Base-by-base conservation (phyloP, 1,140 invertebrate species). In the Popillia japonica region DNA sequence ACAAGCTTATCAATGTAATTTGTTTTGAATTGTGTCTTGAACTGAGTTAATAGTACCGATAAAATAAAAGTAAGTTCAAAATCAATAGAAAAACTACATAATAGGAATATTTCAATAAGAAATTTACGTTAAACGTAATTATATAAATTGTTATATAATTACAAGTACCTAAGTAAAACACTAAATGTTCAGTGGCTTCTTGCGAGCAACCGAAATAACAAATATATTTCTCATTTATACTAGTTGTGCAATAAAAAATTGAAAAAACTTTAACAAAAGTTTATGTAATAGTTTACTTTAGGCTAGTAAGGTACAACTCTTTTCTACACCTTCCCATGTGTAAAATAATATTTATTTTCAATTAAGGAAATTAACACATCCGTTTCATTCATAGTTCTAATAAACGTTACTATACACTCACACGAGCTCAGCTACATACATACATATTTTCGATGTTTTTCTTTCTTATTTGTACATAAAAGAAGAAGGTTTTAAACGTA, bases 281-380 rank as follows among this genome's bases (percentile, higher is more conserved):
- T 55, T 55, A 55, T 55, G 14, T 55, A 55, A 55, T 55, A 55
- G 17, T 55, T 55, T 17, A 55, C 48, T 17, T 14, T 17, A 55
- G 17, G 2, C 17, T 55, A n/a, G 17, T 55, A 48, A 48, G 0
- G 48, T 55, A 55, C n/a, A 34, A 34, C 27, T 34, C 27, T 34
- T 4, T 34, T 3, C 48, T 55, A n/a, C 17, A 55, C 11, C 14
- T 55, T 55, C 48, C 48, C n/a, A 17, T 68, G 22, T 68, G 61
- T 68, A 17, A 68, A 68, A 68, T 68, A 68, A 68, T 68, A 68
- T 68, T 68, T 68, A 68, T 68, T 68, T 68, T 68, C 61, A 68
- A 68, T 68, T 68, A 68, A 68, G 61, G 20, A 14, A 68, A 34
- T 68, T 68, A 68, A 68, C 48, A 55, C 48, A 17, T 55, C 10